Evolutionary conservation across 2,113 vertebrate species (phyloP), one percentile per base, ranked within the genome.

Genomic region (Bostrychus sinensis): DNA sequence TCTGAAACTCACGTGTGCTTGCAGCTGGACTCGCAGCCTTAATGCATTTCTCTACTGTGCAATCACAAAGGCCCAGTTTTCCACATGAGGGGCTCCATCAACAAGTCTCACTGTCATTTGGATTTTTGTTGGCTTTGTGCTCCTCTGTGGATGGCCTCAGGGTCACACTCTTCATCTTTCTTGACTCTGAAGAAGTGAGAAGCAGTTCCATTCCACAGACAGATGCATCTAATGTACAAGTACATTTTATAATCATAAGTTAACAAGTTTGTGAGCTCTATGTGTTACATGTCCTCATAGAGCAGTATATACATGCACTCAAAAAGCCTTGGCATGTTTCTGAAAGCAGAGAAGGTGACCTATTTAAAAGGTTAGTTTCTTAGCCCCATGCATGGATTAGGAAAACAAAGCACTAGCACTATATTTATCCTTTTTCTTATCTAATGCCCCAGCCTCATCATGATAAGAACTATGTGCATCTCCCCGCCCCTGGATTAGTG

Each of bases 361-460:
- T 85, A 86, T 89, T 90, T 89, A 75, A 87, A 91, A 89, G 87
- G 86, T 86, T 83, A 85, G 66, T 84, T 85, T 81, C 84, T 89
- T 77, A 26, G 78, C 75, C 87, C 77, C 1, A 62, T 70, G 83
- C 86, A 19, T 82, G 83, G 87, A 87, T 89, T 88, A 88, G 70
- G 54, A 80, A 82, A 85, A 83, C 83, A 87, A 85, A 87, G 78
- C 80, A 68, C 20, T 28, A 61, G 73, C 74, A 60, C 77, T 91
- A 88, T 79, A 89, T 90, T 85, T 88, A 86, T 88, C 85, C 48
- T 62, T 72, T 75, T 86, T 70, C 86, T 86, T 86, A 83, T 89
- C 83, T 88, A 65, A 81, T 65, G 81, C 77, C 10, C 41, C 71
- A 50, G 73, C 67, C 65, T 79, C 80, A 88, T 86, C 80, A 62